Evolutionary conservation across 2,797 vertebrate genomes (phyloP), one percentile per base, ranked within the genome.

Genomic region (Gallinago nigripennis): DNA sequence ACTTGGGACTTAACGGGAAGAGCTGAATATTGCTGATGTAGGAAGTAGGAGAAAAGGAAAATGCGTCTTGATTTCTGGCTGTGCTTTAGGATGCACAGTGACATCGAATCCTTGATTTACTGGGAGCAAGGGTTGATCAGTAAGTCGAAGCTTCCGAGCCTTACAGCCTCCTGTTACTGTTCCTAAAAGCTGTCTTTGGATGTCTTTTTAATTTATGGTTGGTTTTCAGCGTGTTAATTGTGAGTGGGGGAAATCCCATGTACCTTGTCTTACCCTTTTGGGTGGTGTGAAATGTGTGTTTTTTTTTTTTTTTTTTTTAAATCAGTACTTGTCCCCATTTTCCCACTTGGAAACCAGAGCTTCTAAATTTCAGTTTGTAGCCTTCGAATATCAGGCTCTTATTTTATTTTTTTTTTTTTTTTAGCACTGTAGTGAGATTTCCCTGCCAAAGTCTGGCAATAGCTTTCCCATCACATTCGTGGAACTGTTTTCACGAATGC

Each of bases 381-480:
- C 63, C 72, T 88, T 84, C 76, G 63, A 82, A 19, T 72, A 71
- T 84, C 41, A 50, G 37, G 37, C 61, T 88, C 18, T 58, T 15
- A 10, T 69, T 27, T 75, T 33, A 15, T 39, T 37, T 58, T 58
- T 19, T 28, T 16, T 57, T 33, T n/a, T 48, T 56, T 53, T 58
- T 66, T 10, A 73, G 79, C 6, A 16, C 41, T 68, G 61, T 2
- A 58, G 20, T 37, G 25, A 87, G 45, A 86, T 65, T 86, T 77
- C 66, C 41, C 75, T 86, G 61, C 72, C 70, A 43, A 58, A 91
- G 58, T 25, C 54, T 82, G 45, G 28, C 86, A n/a, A 60, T 83
- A 33, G 23, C 82, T 83, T 95, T 65, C 70, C 79, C 23, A 16
- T 58, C 58, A 72, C 11, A 8, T 58, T 82, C 15, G 30, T 53